Percentiles rank a stretch among this genome's conserved stretches.
phyloP scores from a whole-genome alignment of 1,140 invertebrate genomes.

The Drosophila tropicalis region DNA sequence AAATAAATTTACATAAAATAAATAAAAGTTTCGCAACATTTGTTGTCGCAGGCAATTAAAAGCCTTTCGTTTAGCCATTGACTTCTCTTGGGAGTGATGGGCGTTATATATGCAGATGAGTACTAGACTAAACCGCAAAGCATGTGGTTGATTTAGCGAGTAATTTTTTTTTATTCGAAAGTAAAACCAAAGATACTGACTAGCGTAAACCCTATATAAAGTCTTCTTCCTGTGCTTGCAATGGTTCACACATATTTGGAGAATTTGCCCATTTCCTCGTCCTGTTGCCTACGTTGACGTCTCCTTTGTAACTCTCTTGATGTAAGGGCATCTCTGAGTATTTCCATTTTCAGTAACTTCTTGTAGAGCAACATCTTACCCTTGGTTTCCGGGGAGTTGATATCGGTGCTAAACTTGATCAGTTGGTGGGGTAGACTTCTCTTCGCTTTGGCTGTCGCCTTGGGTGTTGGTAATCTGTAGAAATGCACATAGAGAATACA shows the following conservation, averaged over 20 bases:
- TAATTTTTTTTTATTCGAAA: conserved; percentile 10
- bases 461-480: conserved; percentile 14
- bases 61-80: conserved; percentile 51
- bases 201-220: not conserved
- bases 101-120: conserved; percentile 6
- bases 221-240: not conserved
- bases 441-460: not conserved
- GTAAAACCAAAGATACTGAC: conserved; percentile 7
- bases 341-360: conserved; percentile 40
- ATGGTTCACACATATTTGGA: conserved; percentile 9
- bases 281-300: not conserved
- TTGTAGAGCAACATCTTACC: conserved; percentile 61
- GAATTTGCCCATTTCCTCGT: conserved; percentile 23
- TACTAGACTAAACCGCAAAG: conserved; percentile 67
- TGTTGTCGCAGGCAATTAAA: conserved; percentile 73
- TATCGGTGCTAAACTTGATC: conserved; percentile 52
- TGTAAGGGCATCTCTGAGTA: conserved; percentile 16
- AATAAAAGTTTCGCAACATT: conserved; percentile 78
- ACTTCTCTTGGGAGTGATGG: conserved; percentile 24
- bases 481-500: not conserved
- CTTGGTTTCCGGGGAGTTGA: conserved; percentile 42
- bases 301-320: conserved; percentile 1
- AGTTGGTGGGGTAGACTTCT: not conserved
- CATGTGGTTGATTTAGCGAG: conserved; percentile 29
- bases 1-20: conserved; percentile 75